Evolutionary conservation across 2,113 vertebrate species (phyloP).

Genomic region (Prietella phreatophila): DNA sequence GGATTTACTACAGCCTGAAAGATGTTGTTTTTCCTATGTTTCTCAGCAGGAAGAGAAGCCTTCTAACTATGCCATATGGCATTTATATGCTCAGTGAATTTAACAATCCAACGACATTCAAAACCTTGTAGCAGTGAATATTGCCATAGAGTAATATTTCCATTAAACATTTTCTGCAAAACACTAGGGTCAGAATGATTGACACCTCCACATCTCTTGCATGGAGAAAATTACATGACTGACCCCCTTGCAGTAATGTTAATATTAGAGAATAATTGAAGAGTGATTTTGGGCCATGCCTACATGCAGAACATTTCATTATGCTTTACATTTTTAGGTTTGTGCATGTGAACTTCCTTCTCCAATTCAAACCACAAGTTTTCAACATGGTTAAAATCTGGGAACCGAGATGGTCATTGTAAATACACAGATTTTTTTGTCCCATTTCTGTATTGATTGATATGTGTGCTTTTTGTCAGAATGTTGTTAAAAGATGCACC

Average conservation of each 20-base stretch:
- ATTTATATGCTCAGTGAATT: conserved; percentile 9
- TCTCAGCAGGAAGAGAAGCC: not conserved
- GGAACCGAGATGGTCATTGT: not conserved
- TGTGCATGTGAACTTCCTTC: not conserved
- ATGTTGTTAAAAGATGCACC: not conserved
- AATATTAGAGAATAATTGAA: not conserved
- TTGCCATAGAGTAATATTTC: not conserved
- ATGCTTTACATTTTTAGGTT: not conserved
- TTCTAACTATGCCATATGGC: conserved; percentile 22
- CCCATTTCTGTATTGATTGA: not conserved
- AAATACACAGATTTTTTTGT: not conserved
- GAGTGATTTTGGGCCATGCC: not conserved
- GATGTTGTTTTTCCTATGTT: not conserved
- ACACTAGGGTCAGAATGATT: not conserved
- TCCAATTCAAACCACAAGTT: not conserved
- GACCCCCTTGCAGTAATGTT: not conserved
- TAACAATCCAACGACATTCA: conserved; percentile 2
- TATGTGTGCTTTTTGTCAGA: not conserved
- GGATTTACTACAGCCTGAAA: not conserved
- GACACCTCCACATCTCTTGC: not conserved
- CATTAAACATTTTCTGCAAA: not conserved
- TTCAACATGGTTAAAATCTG: not conserved
- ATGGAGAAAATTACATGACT: not conserved
- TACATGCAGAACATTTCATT: not conserved
- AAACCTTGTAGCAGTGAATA: not conserved